phyloP scores from a whole-genome alignment of 35 echinoderm and acorn worm genomes.

The Holothuria glaberrima region DNA sequence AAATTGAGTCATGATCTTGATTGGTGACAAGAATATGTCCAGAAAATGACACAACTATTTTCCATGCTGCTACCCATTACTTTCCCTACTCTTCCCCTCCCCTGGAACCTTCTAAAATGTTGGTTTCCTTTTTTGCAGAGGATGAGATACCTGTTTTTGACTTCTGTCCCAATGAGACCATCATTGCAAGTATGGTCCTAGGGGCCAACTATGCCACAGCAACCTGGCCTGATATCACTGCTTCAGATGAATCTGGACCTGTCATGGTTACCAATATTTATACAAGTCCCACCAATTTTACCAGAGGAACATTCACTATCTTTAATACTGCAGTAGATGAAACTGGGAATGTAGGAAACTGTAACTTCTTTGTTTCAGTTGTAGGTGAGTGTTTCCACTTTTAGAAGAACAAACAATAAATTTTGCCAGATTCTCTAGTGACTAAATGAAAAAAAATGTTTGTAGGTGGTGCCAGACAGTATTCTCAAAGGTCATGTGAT shows the following conservation, averaged over 20 bases:
- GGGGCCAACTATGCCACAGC: constrained; percentile 14
- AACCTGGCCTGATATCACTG: constrained; percentile 27
- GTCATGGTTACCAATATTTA: background rate
- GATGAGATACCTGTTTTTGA: constrained; percentile 6
- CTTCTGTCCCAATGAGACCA: background rate
- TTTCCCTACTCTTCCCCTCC: too few relatives aligned
- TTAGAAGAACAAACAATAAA: too few relatives aligned
- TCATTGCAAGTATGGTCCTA: background rate
- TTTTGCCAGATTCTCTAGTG: too few relatives aligned
- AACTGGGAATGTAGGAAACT: constrained; percentile 19
- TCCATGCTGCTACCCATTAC: too few relatives aligned
- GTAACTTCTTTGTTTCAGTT: constrained; percentile 55
- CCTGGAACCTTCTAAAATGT: too few relatives aligned
- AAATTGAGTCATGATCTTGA: too few relatives aligned
- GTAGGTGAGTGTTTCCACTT: constrained; percentile 41
- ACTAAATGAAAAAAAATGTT: too few relatives aligned
- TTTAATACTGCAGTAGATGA: constrained; percentile 40
- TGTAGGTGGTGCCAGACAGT: too few relatives aligned
- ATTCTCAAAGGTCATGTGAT: too few relatives aligned
- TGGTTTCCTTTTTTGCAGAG: background rate
- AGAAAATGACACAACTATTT: too few relatives aligned
- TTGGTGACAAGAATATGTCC: too few relatives aligned
- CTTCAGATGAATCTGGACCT: constrained; percentile 29
- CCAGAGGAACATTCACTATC: background rate
- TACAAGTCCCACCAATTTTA: constrained; percentile 2